Base-by-base conservation (phyloP, 1,140 invertebrate genomes). In the Conopomorpha cramerella region DNA sequence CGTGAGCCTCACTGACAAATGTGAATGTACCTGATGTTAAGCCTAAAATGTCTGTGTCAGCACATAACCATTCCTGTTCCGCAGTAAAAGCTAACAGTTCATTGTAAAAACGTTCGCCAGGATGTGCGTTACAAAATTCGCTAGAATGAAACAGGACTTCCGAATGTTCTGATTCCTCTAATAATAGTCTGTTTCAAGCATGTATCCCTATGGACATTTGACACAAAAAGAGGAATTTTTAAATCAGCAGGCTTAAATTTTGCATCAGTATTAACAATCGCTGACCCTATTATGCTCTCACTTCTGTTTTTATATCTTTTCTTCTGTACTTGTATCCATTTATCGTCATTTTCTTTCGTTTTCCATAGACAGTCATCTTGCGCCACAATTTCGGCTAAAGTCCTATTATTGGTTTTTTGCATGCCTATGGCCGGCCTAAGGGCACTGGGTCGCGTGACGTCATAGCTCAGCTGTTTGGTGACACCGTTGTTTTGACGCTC, bases 181-280 rank as follows among this genome's bases (percentile, higher is more conserved):
- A n/a, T n/a, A n/a, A 2, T n/a, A 16, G 19, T 12, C 2, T 33
- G 16, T 6, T 11, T 33, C 6, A 18, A 11, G 2, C 2, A 18
- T 2, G 11, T 11, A 1, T 18, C 16, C 1, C 4, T 17, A 12
- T 33, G 16, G 0, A 33, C 31, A 11, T 33, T 23, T 1, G 16
- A 33, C 0, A 33, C 19, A 33, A 33, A 33, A 7, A 33, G 10
- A 7, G 31, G 31, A 2, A 33, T 12, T 16, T 18, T 16, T 2
- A n/a, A 18, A 1, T 33, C 31, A 1, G 31, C 31, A 2, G 31
- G 2, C 16, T 33, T 33, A 18, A 33, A 33, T 12, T 33, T 33
- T 8, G 16, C n/a, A n/a, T 18, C 10, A 1, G 2, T 8, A 0
- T 1, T 11, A 4, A 18, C 11, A 1, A 2, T 7, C 2, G 31